Base-by-base conservation (phyloP, 2,797 vertebrate genomes). In the Chelmon rostratus region DNA sequence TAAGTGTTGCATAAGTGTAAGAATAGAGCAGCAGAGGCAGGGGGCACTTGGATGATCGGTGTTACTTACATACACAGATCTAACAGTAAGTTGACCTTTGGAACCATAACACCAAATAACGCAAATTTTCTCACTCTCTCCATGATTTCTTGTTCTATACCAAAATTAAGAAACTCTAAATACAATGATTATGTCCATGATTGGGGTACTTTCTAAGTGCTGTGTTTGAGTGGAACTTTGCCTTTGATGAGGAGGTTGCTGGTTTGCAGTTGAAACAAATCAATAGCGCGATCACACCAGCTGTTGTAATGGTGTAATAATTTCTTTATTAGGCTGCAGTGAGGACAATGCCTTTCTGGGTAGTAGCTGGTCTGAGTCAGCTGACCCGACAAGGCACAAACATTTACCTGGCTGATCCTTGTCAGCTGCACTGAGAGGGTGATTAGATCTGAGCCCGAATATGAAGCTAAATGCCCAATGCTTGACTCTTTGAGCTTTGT, bases 191-290 rank as follows among this genome's bases (percentile, higher is more conserved):
- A 35, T 15, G 10, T 7, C 44, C 6, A 13, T 31, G 10, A 31
- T 21, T 21, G 12, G 31, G 25, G 13, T 62, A 10, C n/a, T 62
- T 18, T 62, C 7, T 25, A 28, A 47, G 9, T 10, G 38, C 19
- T 42, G 37, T 19, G 6, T 54, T 42, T 25, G 8, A 10, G 13
- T 52, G 11, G 66, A 25, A 61, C 40, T 38, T 47, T 44, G 28
- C 42, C 0, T 12, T 21, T 23, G 42, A 11, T 25, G n/a, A 69
- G 33, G 18, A 61, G 31, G 33, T 16, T 56, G 42, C 38, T 65
- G 18, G 70, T 56, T 64, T 71, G 54, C 61, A 21, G 19, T 13
- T 23, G n/a, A 82, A 76, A 59, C 50, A 56, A 83, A 90, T 73
- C 73, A 68, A 76, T 81, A 77, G 68, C 56, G 66, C 35, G 82